Evolutionary conservation across 2,888 invertebrate species (phyloP), one percentile per base, ranked within the genome.

Genomic region (Xanthorhoe spadicearia): DNA sequence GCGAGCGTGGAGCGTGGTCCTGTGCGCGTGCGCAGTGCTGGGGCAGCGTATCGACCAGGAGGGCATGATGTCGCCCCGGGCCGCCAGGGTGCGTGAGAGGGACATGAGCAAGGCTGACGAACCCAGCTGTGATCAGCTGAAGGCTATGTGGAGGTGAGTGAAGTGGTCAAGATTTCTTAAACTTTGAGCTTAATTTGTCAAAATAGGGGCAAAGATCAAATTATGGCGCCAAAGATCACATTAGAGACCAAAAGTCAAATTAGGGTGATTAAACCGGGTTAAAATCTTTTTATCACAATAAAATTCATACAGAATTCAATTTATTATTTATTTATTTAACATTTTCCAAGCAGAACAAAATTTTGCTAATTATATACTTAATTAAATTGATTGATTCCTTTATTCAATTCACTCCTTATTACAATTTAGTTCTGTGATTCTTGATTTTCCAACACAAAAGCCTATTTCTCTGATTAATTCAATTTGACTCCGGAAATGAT

Each of bases 61-160:
- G 57, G 80, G 86, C 10, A 76, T 90, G 66, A 80, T 92, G 72
- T 85, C 90, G 1, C 87, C 89, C 28, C 80, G 92, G 9, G 83
- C 87, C 17, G 85, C 85, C 8, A 83, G 92, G 51, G 88, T 92
- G 49, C 84, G 93, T 0, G 94, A 93, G 73, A 84, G 90, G 3
- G 91, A 91, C 8, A 83, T 88, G 72, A 83, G 83, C 61, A 90
- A 94, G 73, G 84, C 89, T 17, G 94, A 95, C 43, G 98, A 98
- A 81, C 98, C 98, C 0, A 95, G 95, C 59, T 98, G 98, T 85
- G 97, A 97, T 74, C 96, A 98, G 83, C 93, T 98, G 56, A 95
- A 97, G 68, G 96, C 97, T 9, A 98, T 98, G 97, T 98, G 98
- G 98, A 95, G 95, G 95, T 95, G 77, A 76, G 72, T 60, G 17